Evolutionary conservation across 1,140 invertebrate species (phyloP).

Genomic region (Atopsyche davidsoni): DNA sequence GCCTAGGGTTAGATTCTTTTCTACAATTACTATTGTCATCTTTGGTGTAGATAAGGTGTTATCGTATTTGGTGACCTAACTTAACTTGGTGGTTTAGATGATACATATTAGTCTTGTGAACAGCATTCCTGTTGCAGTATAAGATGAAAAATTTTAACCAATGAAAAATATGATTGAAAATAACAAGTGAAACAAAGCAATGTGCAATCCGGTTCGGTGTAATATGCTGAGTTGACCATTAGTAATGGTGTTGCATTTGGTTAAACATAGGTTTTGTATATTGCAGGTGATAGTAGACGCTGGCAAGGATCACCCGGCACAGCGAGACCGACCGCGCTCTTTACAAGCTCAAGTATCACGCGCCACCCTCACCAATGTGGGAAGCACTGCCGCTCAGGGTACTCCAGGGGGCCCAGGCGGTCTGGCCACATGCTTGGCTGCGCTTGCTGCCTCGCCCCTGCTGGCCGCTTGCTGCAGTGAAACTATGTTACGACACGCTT

Average conservation of each 20-base stretch:
- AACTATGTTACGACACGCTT: constrained; percentile 25
- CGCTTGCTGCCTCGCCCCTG: constrained; percentile 18
- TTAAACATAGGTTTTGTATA: constrained; percentile 4
- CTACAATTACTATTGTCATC: no score
- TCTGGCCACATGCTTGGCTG: constrained; percentile 19
- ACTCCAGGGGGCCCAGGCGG: constrained; percentile 16
- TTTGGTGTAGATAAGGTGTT: no score
- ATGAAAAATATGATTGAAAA: no score
- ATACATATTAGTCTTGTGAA: no score
- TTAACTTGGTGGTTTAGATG: no score
- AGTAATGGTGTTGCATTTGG: constrained; percentile 8
- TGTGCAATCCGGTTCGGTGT: no score
- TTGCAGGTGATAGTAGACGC: constrained; percentile 67
- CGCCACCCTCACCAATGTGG: constrained; percentile 71
- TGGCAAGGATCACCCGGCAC: constrained; percentile 59
- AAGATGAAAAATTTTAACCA: no score
- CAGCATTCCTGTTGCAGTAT: no score
- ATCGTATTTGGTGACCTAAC: no score
- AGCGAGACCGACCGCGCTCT: constrained; percentile 74
- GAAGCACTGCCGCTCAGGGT: constrained; percentile 31
- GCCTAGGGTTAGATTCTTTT: constrained; percentile 74
- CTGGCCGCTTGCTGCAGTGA: constrained; percentile 25
- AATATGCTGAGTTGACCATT: no score
- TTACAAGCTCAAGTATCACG: constrained; percentile 77
- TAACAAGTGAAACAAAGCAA: no score